Evolutionary conservation across 2,113 vertebrate species (phyloP).

Genomic region (Vulpes lagopus): DNA sequence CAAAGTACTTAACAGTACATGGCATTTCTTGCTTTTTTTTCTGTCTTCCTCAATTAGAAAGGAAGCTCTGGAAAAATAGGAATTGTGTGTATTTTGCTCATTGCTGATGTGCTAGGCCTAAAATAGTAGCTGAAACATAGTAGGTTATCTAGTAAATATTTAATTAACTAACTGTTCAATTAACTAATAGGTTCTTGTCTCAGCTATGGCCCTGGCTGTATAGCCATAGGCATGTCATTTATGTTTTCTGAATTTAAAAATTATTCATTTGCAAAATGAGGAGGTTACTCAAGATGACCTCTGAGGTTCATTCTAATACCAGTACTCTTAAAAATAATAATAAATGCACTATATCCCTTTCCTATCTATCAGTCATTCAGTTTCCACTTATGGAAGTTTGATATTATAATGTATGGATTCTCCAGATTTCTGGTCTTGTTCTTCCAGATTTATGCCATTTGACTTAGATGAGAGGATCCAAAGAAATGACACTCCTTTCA

Average conservation of each 20-base stretch:
- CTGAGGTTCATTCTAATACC: slow-evolving; percentile 20
- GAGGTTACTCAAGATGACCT: slow-evolving; percentile 37
- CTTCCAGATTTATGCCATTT: background rate
- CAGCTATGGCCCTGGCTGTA: background rate
- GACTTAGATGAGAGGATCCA: background rate
- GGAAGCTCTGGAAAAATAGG: background rate
- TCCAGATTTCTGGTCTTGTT: background rate
- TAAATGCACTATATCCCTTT: background rate
- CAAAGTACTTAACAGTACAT: background rate
- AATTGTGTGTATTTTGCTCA: background rate
- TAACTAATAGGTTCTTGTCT: background rate
- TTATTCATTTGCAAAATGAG: slow-evolving; percentile 21
- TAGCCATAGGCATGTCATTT: background rate
- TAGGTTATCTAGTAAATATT: background rate
- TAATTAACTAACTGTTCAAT: background rate
- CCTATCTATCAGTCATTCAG: background rate
- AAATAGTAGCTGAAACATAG: background rate
- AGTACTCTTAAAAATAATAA: background rate
- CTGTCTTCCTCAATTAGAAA: slow-evolving; percentile 30
- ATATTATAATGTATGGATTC: background rate
- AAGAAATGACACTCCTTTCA: background rate
- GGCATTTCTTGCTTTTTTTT: background rate
- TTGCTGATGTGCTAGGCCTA: background rate
- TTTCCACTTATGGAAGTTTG: background rate
- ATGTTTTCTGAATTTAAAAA: slow-evolving; percentile 5